Evolutionary conservation across 2,888 invertebrate genomes (phyloP).

Genomic region (Nemoura dubitans): DNA sequence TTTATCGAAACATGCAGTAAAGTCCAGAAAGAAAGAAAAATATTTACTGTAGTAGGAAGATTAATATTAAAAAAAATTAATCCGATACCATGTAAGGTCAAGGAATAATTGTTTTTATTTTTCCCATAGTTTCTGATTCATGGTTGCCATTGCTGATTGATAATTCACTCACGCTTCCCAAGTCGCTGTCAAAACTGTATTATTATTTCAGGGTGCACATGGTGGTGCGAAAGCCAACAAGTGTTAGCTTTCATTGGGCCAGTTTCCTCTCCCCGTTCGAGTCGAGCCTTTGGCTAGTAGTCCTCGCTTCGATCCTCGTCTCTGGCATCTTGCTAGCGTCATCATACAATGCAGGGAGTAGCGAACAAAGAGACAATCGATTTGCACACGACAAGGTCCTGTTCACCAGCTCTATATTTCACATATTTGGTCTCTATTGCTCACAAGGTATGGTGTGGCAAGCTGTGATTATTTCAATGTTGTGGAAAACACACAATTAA

Average conservation of each 20-base stretch:
- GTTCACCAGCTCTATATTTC: not conserved
- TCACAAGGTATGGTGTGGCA: not conserved
- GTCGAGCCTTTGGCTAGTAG: not conserved
- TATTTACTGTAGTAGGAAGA: too few species aligned
- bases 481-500: too few species aligned
- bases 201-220: not conserved
- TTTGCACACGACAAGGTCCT: not conserved
- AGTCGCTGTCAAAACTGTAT: too few species aligned
- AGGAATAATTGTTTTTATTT: too few species aligned
- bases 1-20: too few species aligned
- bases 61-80: too few species aligned
- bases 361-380: not conserved
- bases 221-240: not conserved
- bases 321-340: not conserved
- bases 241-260: not conserved
- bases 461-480: too few species aligned
- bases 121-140: too few species aligned
- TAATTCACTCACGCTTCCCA: too few species aligned
- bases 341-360: not conserved
- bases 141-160: too few species aligned
- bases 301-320: not conserved
- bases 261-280: not conserved
- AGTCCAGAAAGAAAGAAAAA: too few species aligned
- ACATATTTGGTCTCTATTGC: not conserved
- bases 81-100: too few species aligned